Evolutionary conservation across 2,888 invertebrate genomes (phyloP).

Genomic region (Nemotelus pantherinus): DNA sequence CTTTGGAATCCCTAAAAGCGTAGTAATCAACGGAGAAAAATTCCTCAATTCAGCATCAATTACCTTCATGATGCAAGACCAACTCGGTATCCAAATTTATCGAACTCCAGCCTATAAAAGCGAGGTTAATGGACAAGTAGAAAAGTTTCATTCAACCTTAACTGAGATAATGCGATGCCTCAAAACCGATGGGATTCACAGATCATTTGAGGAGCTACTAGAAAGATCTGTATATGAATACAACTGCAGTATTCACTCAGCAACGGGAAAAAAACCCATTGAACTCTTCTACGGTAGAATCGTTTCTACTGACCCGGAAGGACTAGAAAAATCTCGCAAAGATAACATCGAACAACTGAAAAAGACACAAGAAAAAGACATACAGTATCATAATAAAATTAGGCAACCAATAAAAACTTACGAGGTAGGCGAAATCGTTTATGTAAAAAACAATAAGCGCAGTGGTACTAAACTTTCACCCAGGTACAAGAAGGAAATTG

Average conservation of each 20-base stretch:
- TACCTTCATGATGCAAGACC: no score
- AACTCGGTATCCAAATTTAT: no score
- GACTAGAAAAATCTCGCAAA: no score
- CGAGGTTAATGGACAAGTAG: slow-evolving; percentile 47
- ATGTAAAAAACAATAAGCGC: no score
- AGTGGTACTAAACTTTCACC: no score
- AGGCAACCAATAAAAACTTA: no score
- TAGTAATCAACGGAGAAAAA: slow-evolving; percentile 47
- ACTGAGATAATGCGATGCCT: slow-evolving; percentile 43
- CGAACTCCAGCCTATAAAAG: slow-evolving; percentile 8
- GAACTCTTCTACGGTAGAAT: not conserved
- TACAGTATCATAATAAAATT: no score
- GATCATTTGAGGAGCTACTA: slow-evolving; percentile 32
- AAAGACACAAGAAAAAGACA: no score
- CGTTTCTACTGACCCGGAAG: no score
- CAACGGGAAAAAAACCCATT: slow-evolving; percentile 42
- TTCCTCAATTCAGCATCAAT: slow-evolving; percentile 30
- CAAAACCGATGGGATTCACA: slow-evolving; percentile 22
- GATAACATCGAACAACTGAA: no score
- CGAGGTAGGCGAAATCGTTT: no score
- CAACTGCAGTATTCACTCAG: slow-evolving; percentile 21
- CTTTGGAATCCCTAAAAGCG: slow-evolving; percentile 34
- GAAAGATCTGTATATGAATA: slow-evolving; percentile 41
- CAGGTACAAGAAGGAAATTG: no score
- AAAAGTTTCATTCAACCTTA: slow-evolving; percentile 48